Percentiles rank a stretch among this genome's conserved stretches.
phyloP scores from a whole-genome alignment of 1,140 invertebrate genomes.

The Copidosoma floridanum region DNA sequence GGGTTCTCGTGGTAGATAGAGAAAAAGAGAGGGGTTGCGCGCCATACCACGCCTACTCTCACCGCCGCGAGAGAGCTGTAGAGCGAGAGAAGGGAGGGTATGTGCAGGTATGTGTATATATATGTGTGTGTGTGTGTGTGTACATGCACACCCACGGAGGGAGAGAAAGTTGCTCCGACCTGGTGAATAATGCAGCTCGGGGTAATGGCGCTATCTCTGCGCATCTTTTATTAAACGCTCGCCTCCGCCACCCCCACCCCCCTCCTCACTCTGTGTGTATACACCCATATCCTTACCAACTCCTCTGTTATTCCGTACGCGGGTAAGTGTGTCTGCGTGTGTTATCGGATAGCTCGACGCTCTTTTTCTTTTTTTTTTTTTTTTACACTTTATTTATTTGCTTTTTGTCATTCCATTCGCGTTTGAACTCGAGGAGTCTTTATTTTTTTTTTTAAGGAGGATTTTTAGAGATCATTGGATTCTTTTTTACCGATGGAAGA shows the following conservation, averaged over 20 bases:
- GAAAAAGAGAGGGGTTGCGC: not conserved
- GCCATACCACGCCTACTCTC: slow-evolving; percentile 36
- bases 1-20: not conserved
- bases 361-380: not conserved
- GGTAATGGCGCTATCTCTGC: slow-evolving; percentile 60
- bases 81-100: slow-evolving; percentile 36
- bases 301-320: too few relatives aligned
- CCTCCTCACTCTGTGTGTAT: too few relatives aligned
- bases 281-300: too few relatives aligned
- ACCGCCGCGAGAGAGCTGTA: slow-evolving; percentile 51
- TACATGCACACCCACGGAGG: too few relatives aligned
- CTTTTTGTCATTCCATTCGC: too few relatives aligned
- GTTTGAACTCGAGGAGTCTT: too few relatives aligned
- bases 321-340: too few relatives aligned
- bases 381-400: too few relatives aligned
- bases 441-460: too few relatives aligned
- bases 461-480: too few relatives aligned
- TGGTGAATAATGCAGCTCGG: slow-evolving; percentile 57
- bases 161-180: slow-evolving; percentile 48
- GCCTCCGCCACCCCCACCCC: slow-evolving; percentile 21
- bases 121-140: slow-evolving; percentile 41
- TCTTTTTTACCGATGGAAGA: too few relatives aligned
- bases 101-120: slow-evolving; percentile 34
- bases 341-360: not conserved
- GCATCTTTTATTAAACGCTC: slow-evolving; percentile 59